Evolutionary conservation across 2,888 invertebrate genomes (phyloP).

Genomic region (Cheilosia impressa): DNA sequence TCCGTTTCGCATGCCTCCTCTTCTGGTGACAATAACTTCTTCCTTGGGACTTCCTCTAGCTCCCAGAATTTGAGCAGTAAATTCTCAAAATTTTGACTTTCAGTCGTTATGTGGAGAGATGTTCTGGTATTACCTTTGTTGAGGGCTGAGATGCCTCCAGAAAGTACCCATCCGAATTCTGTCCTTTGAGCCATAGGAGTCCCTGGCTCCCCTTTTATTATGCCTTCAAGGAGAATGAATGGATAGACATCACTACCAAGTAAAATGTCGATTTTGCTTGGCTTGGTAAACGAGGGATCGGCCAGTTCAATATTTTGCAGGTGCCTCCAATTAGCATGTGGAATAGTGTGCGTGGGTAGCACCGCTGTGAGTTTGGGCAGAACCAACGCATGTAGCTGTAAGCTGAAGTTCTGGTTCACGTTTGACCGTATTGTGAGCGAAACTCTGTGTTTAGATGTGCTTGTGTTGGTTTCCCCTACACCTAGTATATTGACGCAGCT

Average conservation of each 20-base stretch:
- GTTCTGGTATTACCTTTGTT: too few species aligned
- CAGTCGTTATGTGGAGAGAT: too few species aligned
- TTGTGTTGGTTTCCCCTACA: neutral
- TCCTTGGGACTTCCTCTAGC: constrained; percentile 5
- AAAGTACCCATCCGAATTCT: too few species aligned
- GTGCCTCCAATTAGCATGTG: neutral
- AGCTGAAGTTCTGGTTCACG: neutral
- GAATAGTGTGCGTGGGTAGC: neutral
- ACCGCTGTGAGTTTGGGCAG: neutral
- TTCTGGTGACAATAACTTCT: neutral
- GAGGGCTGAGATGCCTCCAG: too few species aligned
- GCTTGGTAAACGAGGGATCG: neutral
- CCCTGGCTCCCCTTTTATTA: neutral
- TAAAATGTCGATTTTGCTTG: constrained; percentile 7
- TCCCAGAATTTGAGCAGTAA: neutral
- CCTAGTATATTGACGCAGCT: neutral
- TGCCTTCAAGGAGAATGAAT: neutral
- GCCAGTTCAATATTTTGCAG: neutral
- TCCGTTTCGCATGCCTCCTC: constrained; percentile 8
- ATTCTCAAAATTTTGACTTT: too few species aligned
- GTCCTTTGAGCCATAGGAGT: too few species aligned
- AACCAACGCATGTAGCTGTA: neutral
- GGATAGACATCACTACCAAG: constrained; percentile 5
- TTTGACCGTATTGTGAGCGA: neutral
- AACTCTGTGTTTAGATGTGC: neutral